Base-by-base conservation (phyloP, 2,888 invertebrate species). In the Lymantria dispar region DNA sequence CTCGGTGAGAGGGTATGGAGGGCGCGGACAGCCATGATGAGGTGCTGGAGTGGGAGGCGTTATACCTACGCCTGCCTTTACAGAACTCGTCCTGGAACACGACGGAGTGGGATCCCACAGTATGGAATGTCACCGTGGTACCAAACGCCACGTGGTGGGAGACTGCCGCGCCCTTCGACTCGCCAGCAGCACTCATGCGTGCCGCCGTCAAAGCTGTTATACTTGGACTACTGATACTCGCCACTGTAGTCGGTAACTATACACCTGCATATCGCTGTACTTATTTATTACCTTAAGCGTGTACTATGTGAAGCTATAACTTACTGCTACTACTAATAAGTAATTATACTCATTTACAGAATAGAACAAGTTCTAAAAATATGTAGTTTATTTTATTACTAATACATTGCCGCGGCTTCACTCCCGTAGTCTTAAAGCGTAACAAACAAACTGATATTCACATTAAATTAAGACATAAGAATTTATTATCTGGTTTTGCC, bases 131-230 rank as follows among this genome's bases (percentile, higher is more conserved):
- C 64, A 84, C 85, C 43, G 73, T 69, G 65, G 71, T 73, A 57
- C 72, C 80, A 54, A 87, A 88, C 74, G 66, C 74, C 64, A 86
- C 87, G 59, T 85, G 84, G 85, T 83, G 83, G 85, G 83, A 80
- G 58, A 73, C 78, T 72, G 75, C 83, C 81, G 87, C 83, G 83
- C 85, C 89, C 78, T 87, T 87, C 72, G 91, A 92, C 62, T 77
- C 88, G 54, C 81, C 92, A 46, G 85, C 92, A 55, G 91, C 92
- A 54, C 87, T 95, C 68, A 83, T 94, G 56, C 92, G 94, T 56
- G 94, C 94, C 76, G 93, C 95, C 50, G 89, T 85, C 64, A 94
- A 93, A 64, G 93, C 93, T 31, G 79, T 93, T 48, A 73, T 92
- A 37, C 86, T 94, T 58, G 94, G 93, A 56, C 80, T 94, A 66